Evolutionary conservation across 1,140 invertebrate genomes (phyloP).

Genomic region (Euura lappo): DNA sequence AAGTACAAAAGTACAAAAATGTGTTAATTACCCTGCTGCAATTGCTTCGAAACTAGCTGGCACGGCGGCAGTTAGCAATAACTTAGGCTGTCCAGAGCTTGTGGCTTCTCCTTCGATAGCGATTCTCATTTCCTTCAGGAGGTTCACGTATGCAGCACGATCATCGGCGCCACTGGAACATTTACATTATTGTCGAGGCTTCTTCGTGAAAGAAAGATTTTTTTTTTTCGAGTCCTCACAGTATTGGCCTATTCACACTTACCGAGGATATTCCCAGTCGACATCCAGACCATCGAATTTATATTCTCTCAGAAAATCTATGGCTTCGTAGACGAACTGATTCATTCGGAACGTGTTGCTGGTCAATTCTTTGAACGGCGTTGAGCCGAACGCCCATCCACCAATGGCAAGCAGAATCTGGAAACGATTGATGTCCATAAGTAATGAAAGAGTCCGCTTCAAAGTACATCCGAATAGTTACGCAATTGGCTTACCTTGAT

Average conservation of each 20-base stretch:
- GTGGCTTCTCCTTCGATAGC: slow-evolving; percentile 89
- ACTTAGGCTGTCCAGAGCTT: slow-evolving; percentile 66
- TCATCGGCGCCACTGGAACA: slow-evolving; percentile 79
- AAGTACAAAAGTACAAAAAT: slow-evolving; percentile 3
- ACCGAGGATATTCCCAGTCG: slow-evolving; percentile 95
- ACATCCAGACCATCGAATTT: slow-evolving; percentile 96
- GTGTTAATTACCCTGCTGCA: slow-evolving; percentile 73
- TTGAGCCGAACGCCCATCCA: slow-evolving; percentile 93
- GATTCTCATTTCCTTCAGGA: slow-evolving; percentile 82
- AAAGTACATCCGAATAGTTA: slow-evolving; percentile 18
- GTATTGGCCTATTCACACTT: slow-evolving; percentile 26
- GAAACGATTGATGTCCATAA: slow-evolving; percentile 20
- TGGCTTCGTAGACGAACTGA: slow-evolving; percentile 92
- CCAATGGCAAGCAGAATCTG: slow-evolving; percentile 89
- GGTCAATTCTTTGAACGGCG: slow-evolving; percentile 91
- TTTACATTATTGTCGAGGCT: slow-evolving; percentile 10
- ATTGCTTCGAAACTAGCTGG: slow-evolving; percentile 93
- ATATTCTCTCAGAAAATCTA: slow-evolving; percentile 89
- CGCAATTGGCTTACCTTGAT: slow-evolving; percentile 70
- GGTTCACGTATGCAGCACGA: slow-evolving; percentile 77
- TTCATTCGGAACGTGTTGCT: slow-evolving; percentile 92
- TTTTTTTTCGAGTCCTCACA: neutral
- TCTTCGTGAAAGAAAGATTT: neutral
- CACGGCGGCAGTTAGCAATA: slow-evolving; percentile 88
- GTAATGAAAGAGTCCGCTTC: slow-evolving; percentile 22